phyloP scores from a whole-genome alignment of 1,140 invertebrate species.

The Trichoplusia ni region DNA sequence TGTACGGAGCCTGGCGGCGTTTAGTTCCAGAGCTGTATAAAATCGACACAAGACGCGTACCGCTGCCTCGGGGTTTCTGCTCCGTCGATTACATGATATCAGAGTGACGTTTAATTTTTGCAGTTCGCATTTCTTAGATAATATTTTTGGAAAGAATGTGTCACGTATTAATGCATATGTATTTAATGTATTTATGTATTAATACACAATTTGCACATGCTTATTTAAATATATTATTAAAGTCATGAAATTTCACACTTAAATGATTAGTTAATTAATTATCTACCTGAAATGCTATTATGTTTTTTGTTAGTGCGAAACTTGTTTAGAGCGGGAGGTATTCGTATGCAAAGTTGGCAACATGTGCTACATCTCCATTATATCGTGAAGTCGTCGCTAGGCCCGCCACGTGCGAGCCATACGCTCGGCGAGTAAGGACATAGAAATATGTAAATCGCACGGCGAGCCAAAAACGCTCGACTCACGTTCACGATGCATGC shows the following conservation, averaged over 20 bases:
- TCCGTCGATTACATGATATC: constrained; percentile 57
- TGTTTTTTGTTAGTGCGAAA: no score
- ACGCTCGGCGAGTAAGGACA: constrained; percentile 37
- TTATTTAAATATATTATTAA: no score
- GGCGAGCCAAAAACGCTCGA: constrained; percentile 46
- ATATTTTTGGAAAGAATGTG: neutral
- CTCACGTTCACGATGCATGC: constrained; percentile 45
- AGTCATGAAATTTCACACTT: no score
- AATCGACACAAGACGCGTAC: constrained; percentile 53
- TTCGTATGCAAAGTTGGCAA: constrained; percentile 39
- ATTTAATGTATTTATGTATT: neutral
- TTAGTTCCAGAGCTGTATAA: constrained; percentile 38
- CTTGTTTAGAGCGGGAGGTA: constrained; percentile 24
- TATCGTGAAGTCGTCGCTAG: constrained; percentile 34
- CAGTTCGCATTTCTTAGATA: constrained; percentile 37
- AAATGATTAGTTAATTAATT: no score
- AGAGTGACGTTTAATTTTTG: constrained; percentile 74
- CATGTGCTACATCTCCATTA: constrained; percentile 45
- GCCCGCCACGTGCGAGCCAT: constrained; percentile 51
- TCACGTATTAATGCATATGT: neutral
- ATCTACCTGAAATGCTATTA: no score
- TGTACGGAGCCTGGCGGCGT: constrained; percentile 46
- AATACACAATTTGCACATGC: no score
- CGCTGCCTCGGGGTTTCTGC: constrained; percentile 49
- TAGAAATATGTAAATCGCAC: constrained; percentile 56